These are phyloP conservation scores for Mercenaria mercenaria DNA, from an alignment of 1,140 invertebrate species.

Conservation along the genomic window DNA sequence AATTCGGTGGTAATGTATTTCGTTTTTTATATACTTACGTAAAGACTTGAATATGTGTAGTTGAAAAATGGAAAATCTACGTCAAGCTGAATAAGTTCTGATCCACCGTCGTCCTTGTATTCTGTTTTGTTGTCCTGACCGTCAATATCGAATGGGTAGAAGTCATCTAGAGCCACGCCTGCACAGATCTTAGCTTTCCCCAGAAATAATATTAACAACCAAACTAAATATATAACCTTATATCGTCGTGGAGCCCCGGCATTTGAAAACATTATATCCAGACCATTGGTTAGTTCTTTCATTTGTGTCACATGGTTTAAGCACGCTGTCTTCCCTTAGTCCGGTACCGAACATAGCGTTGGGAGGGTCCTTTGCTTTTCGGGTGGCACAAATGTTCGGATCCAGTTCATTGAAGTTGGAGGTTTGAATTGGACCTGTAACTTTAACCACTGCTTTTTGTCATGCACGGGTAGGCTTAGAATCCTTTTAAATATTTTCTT, in stretches of 20 bases:
- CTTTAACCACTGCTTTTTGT: no score
- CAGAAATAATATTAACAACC: background rate
- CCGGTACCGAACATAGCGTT: slow-evolving; percentile 27
- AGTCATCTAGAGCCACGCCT: background rate
- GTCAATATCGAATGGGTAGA: slow-evolving; percentile 7
- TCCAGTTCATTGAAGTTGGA: background rate
- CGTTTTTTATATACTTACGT: no score
- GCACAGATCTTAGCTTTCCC: background rate
- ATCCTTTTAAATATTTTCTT: no score
- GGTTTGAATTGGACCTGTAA: background rate
- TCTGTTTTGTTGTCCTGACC: background rate
- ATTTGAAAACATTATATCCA: slow-evolving; percentile 50
- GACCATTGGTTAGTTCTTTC: slow-evolving; percentile 10
- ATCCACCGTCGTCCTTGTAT: slow-evolving; percentile 2
- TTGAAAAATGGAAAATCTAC: slow-evolving; percentile 33
- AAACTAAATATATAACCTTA: slow-evolving; percentile 9
- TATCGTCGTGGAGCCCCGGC: slow-evolving; percentile 1
- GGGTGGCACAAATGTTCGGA: background rate
- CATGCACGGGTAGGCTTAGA: no score
- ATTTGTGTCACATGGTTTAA: slow-evolving; percentile 23
- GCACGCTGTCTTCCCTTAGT: background rate
- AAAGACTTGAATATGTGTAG: background rate
- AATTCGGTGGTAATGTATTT: no score
- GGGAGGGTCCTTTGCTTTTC: background rate
- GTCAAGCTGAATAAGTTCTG: background rate